Base-by-base conservation (phyloP, 2,888 invertebrate genomes). In the Drosophila mayaguana region DNA sequence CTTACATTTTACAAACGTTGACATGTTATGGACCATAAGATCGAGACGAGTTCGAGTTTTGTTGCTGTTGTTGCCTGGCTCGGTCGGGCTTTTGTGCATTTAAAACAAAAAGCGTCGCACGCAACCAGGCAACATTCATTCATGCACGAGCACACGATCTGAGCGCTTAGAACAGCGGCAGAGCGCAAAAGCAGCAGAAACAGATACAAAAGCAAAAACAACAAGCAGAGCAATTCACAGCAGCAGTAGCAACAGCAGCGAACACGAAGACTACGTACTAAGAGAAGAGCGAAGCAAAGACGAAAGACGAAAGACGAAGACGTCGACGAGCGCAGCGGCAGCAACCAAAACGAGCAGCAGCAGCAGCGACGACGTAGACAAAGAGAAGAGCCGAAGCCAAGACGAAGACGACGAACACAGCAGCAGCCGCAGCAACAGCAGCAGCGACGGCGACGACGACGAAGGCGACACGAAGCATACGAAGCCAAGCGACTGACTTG, bases 91-190 rank as follows among this genome's bases (percentile, higher is more conserved):
- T 46, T 50, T 68, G 57, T 76, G 77, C 72, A 77, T 82, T 88
- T 86, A 79, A 85, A 75, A 89, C 88, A 90, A 90, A 89, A 89
- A 80, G 82, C 82, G 56, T 59, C 67, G 80, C 65, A 73, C 77
- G 51, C 72, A 81, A 70, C 66, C 75, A 72, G 69, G n/a, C 76
- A 78, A 73, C 84, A 86, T 77, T 90, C 86, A 86, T 86, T 91
- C 92, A 92, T 85, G 88, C 83, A 81, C 88, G 86, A 87, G 90
- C 85, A 82, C 77, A 85, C 87, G 83, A 81, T 86, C 88, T 83
- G 90, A 90, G 90, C 85, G 90, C 91, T 91, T 82, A 91, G 90
- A 92, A 89, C 85, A 60, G 72, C 80, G 79, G 71, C 68, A 75
- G 79, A 69, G 65, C 75, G 50, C 53, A 60, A 57, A 63, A 61